Evolutionary conservation across 2,888 invertebrate species (phyloP).

Genomic region (Boloria selene): DNA sequence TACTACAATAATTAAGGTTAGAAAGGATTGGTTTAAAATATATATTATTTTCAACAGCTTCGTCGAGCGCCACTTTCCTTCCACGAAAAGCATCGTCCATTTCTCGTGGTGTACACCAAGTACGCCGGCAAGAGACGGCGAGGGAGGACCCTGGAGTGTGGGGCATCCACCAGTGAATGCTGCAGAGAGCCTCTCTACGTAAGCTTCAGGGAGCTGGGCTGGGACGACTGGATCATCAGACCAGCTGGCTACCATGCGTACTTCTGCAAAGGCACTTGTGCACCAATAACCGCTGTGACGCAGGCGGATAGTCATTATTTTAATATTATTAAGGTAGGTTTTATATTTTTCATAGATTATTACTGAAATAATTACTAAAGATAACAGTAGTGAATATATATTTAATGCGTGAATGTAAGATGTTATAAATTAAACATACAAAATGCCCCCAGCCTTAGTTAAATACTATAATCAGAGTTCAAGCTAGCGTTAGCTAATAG

Average conservation of each 20-base stretch:
- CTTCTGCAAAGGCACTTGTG: conserved; percentile 92
- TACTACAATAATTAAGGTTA: not conserved
- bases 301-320: conserved; percentile 84
- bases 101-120: conserved; percentile 90
- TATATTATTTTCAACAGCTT: conserved; percentile 58
- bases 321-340: conserved; percentile 87
- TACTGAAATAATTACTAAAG: too few species aligned
- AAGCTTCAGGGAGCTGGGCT: conserved; percentile 91
- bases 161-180: conserved; percentile 86
- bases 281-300: conserved; percentile 87
- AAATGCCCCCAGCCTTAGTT: too few species aligned
- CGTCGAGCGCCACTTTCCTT: conserved; percentile 86
- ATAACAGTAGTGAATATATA: too few species aligned
- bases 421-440: too few species aligned
- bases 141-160: conserved; percentile 86
- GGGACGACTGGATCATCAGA: conserved; percentile 93
- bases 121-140: conserved; percentile 85
- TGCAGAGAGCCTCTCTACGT: conserved; percentile 92
- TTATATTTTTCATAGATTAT: not conserved
- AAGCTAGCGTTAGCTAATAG: too few species aligned
- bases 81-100: conserved; percentile 87
- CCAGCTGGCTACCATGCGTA: conserved; percentile 93
- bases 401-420: too few species aligned
- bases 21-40: not conserved
- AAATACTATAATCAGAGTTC: too few species aligned